Evolutionary conservation across 1,140 invertebrate genomes (phyloP), one percentile per base, ranked within the genome.

Genomic region (Brachionus plicatilis): DNA sequence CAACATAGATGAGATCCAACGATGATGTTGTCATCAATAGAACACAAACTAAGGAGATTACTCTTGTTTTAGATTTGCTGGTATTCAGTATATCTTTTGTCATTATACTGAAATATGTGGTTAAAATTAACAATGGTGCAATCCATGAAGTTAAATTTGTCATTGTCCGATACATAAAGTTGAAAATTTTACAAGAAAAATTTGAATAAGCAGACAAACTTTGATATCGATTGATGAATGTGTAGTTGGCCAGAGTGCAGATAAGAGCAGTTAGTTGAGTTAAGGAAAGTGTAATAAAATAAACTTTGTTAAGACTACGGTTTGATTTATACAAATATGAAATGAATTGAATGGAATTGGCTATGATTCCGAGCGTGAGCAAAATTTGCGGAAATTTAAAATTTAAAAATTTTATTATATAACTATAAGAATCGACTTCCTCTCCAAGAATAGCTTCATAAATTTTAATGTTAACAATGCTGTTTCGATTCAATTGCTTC

Each of bases 41-140:
- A 27, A 11, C 0, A 50, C n/a, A 8, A 50, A 76, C 72, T 12
- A 76, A 29, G 4, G 50, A 50, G 3, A 76, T 76, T 2, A 24
- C 20, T 14, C 20, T 50, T 1, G 24, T 50, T 76, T 76, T 76
- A 27, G 72, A 76, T 76, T 76, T 76, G 43, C 50, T 29, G 7
- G 72, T 27, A 17, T 76, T 76, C 4, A 76, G 45, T 27, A 4
- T 14, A 27, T 29, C 27, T 33, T 76, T 76, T 8, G 72, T 27
- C 11, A 50, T 76, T 24, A 76, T 47, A 29, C 72, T 76, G 8
- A 76, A 76, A 50, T 76, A 76, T 24, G 72, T 76, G 43, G 72
- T 76, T 50, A 76, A 29, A 76, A 76, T 76, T n/a, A 76, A 17
- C 72, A 76, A 76, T 53, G 72, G 72, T 27, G 72, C 72, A n/a